Base-by-base conservation (phyloP, 2,888 invertebrate species). In the Hyppa rectilinea region DNA sequence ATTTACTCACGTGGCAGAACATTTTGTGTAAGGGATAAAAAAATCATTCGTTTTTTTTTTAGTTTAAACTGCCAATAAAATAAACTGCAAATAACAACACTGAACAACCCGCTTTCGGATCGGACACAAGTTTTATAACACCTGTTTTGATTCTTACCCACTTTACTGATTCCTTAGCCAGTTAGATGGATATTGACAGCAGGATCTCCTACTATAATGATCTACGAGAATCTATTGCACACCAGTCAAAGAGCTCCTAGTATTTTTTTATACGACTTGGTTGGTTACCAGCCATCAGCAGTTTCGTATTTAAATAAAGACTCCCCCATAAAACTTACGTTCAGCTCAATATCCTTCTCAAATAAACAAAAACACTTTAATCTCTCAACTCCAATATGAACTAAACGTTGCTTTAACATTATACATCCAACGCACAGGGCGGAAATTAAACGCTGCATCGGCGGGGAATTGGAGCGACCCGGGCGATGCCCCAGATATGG, bases 391-490 rank as follows among this genome's bases (percentile, higher is more conserved):
- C 40, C 43, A 52, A 61, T 49, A 58, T 49, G 40, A 78, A 81
- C 56, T 70, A 64, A 70, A 78, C 38, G 71, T 61, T 71, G 72
- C 65, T 78, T 78, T 82, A 76, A 66, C 63, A 67, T 61, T 58
- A 65, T 82, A 79, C 63, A 82, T 56, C 56, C 38, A 78, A 72
- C 63, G 82, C 73, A 79, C 66, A n/a, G 66, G 76, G 75, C 85
- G 87, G 88, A 87, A 85, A 87, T 88, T 88, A 85, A 83, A 80
- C 84, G 71, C 80, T 83, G 88, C 88, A 85, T 68, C 73, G 78
- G 68, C 40, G 52, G 65, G 59, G 82, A 87, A 87, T 82, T 87
- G 81, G 86, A 72, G 80, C 85, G 76, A 49, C 71, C 84, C 83
- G 85, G 79, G 63, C 87, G 81, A 83, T 84, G 87, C 45, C 87